A percentile compares a stretch with the other conserved stretches of the same genome.
These are phyloP conservation scores for Aspidoscelis tigris DNA, from an alignment of 2,113 vertebrate species.

Conservation along the genomic window DNA sequence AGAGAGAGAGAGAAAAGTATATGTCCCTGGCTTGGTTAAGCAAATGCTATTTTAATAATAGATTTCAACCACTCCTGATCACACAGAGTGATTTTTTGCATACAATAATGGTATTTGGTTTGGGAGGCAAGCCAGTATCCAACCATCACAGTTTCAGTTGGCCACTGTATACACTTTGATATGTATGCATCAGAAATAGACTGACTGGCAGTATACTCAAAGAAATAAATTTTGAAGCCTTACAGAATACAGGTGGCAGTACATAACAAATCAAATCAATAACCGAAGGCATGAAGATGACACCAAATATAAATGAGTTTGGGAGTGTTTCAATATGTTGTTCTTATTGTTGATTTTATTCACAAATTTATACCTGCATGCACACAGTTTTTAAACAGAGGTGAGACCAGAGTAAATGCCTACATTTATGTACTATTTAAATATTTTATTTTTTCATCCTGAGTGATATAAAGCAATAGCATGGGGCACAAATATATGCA, in stretches of 20 bases:
- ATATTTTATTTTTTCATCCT: no score
- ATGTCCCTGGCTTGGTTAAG: constrained; percentile 39
- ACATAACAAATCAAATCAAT: neutral
- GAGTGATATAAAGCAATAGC: no score
- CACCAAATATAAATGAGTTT: neutral
- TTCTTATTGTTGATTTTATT: neutral
- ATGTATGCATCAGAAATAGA: constrained; percentile 34
- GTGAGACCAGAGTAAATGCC: neutral
- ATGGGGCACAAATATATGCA: no score
- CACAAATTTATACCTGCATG: no score
- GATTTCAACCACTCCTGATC: constrained; percentile 61
- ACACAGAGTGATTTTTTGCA: constrained; percentile 55
- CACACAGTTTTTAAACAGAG: neutral
- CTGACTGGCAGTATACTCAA: neutral
- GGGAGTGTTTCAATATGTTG: neutral
- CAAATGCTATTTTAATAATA: constrained; percentile 68
- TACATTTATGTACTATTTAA: no score
- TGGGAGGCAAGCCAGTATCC: constrained; percentile 37
- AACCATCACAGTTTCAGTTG: constrained; percentile 28
- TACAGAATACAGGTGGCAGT: rapidly evolving
- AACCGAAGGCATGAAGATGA: neutral
- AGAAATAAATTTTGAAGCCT: neutral
- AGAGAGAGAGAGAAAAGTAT: constrained; percentile 5
- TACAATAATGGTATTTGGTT: constrained; percentile 50
- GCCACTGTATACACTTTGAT: constrained; percentile 15